Evolutionary conservation across 2,888 invertebrate species (phyloP).

Genomic region (Drosophila colorata): DNA sequence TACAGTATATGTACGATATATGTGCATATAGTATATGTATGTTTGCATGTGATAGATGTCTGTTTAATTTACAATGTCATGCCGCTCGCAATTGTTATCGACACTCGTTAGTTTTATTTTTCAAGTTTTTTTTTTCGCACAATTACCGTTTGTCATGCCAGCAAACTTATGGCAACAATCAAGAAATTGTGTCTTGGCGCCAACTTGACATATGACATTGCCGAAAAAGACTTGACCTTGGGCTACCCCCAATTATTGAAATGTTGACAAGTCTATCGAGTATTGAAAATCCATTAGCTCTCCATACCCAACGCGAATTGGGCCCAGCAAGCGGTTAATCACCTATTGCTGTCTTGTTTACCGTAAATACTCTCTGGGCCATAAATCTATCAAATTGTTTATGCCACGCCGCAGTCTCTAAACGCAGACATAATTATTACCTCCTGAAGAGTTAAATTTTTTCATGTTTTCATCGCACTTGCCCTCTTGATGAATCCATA

Average conservation of each 20-base stretch:
- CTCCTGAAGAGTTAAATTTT: slow-evolving; percentile 32
- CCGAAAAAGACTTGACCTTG: slow-evolving; percentile 37
- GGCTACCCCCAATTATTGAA: slow-evolving; percentile 32
- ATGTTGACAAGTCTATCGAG: slow-evolving; percentile 46
- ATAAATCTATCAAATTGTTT: slow-evolving; percentile 46
- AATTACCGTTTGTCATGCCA: slow-evolving; percentile 69
- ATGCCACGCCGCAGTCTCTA: slow-evolving; percentile 19
- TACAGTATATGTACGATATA: too few species aligned
- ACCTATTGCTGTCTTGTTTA: slow-evolving; percentile 14
- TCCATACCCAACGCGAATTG: slow-evolving; percentile 1
- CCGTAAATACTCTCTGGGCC: slow-evolving; percentile 9
- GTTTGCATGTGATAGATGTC: slow-evolving; percentile 7
- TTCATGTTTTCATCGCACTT: slow-evolving; percentile 5
- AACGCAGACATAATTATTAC: slow-evolving; percentile 47
- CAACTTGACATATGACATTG: slow-evolving; percentile 61
- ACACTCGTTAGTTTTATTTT: slow-evolving; percentile 22
- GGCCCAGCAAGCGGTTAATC: slow-evolving; percentile 32
- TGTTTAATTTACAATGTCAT: slow-evolving; percentile 52
- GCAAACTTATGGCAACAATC: slow-evolving; percentile 36
- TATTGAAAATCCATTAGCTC: slow-evolving; percentile 15
- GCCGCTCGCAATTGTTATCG: slow-evolving; percentile 44
- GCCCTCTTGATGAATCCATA: slow-evolving; percentile 29
- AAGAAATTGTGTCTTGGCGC: slow-evolving; percentile 49
- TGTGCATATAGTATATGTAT: not conserved
- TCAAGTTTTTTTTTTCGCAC: slow-evolving; percentile 30